A percentile compares a stretch with the other conserved stretches of the same genome.
Conservation (phyloP, 1,140 invertebrate genomes). For the Cydia fagiglandana region DNA sequence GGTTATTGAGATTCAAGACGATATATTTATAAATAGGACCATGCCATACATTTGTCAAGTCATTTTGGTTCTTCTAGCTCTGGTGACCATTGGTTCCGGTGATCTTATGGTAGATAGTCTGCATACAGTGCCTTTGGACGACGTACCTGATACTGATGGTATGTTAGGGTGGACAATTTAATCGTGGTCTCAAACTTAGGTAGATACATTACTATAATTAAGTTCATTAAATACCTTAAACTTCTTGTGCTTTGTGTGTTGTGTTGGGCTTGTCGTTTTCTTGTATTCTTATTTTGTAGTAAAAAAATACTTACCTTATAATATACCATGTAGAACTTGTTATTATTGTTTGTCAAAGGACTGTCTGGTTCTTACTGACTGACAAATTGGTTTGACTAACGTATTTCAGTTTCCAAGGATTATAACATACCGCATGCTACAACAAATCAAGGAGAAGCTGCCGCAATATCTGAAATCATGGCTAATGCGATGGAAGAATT, state of each 20-base stretch:
- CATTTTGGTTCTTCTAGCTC: background rate
- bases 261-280: too few species aligned
- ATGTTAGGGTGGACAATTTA: background rate
- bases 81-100: background rate
- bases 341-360: too few species aligned
- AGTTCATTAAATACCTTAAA: too few species aligned
- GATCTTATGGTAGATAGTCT: background rate
- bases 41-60: background rate
- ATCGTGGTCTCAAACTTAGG: background rate
- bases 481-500: slow-evolving; percentile 45
- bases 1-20: background rate
- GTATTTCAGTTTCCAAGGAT: background rate
- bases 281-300: too few species aligned
- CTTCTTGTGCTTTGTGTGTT: too few species aligned
- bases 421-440: background rate
- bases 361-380: too few species aligned
- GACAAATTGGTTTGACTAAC: too few species aligned
- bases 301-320: too few species aligned
- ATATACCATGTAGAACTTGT: background rate
- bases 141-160: background rate
- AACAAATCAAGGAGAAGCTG: background rate
- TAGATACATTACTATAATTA: too few species aligned
- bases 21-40: background rate
- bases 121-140: background rate
- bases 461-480: slow-evolving; percentile 34